A percentile compares a stretch with the other conserved stretches of the same genome.
Conservation (phyloP, 2,113 vertebrate species). For the Rhabdomys dilectus region DNA sequence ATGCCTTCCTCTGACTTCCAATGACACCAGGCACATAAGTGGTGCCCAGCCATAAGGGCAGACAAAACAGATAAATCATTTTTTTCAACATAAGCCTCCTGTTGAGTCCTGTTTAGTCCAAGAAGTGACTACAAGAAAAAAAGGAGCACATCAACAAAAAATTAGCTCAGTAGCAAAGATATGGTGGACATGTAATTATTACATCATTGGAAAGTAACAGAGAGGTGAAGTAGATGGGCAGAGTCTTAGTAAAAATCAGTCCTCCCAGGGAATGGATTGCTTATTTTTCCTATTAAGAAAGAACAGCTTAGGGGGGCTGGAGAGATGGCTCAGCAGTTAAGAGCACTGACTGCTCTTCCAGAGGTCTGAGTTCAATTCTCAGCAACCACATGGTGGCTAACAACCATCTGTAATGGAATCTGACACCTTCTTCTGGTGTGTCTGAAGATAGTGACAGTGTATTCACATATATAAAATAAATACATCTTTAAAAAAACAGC, state of each 20-base stretch:
- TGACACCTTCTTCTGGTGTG: no score
- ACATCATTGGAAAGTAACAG: neutral
- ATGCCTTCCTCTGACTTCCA: neutral
- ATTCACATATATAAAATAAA: no score
- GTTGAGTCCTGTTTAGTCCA: neutral
- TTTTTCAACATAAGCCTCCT: neutral
- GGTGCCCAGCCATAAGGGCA: neutral
- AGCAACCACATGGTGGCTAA: no score
- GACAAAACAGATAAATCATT: neutral
- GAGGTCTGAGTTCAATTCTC: no score
- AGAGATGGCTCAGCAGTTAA: no score
- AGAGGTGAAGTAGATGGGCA: neutral
- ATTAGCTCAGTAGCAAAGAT: neutral
- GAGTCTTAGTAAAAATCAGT: neutral
- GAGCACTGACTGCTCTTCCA: no score
- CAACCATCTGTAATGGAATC: no score
- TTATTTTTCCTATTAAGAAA: neutral
- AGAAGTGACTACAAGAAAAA: neutral
- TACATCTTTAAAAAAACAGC: neutral
- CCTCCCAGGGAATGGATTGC: neutral
- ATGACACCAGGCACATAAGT: neutral
- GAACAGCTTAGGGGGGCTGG: neutral
- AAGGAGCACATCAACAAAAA: neutral
- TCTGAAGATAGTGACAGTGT: no score
- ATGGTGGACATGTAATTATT: neutral